Percentiles rank a stretch among this genome's conserved stretches.
Evolutionary conservation across 2,888 invertebrate genomes (phyloP).

Genomic region (Crossocerus cetratus): DNA sequence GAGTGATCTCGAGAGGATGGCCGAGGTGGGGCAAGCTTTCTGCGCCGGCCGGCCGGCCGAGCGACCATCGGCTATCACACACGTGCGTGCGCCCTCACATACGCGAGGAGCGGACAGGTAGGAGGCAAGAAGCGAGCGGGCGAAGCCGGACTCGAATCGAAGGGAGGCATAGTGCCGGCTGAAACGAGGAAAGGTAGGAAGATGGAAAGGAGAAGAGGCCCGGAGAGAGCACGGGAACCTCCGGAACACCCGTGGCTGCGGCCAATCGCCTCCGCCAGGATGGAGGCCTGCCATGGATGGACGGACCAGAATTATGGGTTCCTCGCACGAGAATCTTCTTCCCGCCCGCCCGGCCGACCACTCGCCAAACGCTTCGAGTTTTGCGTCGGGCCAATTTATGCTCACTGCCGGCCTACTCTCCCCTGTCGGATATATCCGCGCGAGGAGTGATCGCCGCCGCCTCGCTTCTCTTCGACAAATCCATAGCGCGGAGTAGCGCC

Average conservation of each 20-base stretch:
- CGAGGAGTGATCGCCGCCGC: slow-evolving; percentile 52
- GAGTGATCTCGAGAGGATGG: slow-evolving; percentile 58
- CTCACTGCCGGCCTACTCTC: slow-evolving; percentile 28
- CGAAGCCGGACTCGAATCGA: too few relatives aligned
- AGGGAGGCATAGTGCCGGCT: slow-evolving; percentile 14
- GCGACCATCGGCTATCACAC: too few relatives aligned
- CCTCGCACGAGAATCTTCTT: slow-evolving; percentile 61
- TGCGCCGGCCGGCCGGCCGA: too few relatives aligned
- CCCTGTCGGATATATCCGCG: slow-evolving; percentile 37
- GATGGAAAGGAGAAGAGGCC: slow-evolving; percentile 26
- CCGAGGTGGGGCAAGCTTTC: slow-evolving; percentile 22
- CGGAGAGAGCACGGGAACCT: slow-evolving; percentile 60
- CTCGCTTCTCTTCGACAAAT: slow-evolving; percentile 11
- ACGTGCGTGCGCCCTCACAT: too few relatives aligned
- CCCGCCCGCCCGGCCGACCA: slow-evolving; percentile 46
- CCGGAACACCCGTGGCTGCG: slow-evolving; percentile 66
- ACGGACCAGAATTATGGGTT: slow-evolving; percentile 67
- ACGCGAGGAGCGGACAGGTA: background rate
- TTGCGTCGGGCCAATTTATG: slow-evolving; percentile 54
- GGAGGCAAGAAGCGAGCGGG: background rate
- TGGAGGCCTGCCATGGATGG: slow-evolving; percentile 57
- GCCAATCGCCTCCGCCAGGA: slow-evolving; percentile 63
- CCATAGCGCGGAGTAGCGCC: too few relatives aligned
- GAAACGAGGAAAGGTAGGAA: slow-evolving; percentile 3
- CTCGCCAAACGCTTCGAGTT: slow-evolving; percentile 50